A percentile compares a stretch with the other conserved stretches of the same genome.
Evolutionary conservation across 1,140 invertebrate species (phyloP).

Genomic region (Drosophila erecta): DNA sequence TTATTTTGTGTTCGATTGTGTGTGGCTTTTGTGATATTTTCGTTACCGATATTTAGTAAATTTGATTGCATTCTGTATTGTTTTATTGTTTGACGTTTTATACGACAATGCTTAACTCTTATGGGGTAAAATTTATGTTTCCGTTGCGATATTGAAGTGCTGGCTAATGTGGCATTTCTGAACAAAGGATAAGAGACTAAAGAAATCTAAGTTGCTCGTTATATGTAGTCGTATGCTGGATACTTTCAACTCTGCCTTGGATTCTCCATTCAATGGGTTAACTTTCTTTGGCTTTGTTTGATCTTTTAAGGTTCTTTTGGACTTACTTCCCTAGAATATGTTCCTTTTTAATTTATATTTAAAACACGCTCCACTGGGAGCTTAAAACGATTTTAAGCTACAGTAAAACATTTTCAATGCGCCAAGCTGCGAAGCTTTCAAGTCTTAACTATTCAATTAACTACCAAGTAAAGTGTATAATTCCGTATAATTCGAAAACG

Average conservation of each 20-base stretch:
- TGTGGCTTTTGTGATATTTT: constrained; percentile 37
- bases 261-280: constrained; percentile 20
- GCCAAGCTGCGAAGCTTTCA: constrained; percentile 67
- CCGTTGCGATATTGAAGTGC: constrained; percentile 49
- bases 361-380: constrained; percentile 50
- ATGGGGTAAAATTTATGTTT: constrained; percentile 34
- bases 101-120: constrained; percentile 46
- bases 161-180: constrained; percentile 20
- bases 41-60: constrained; percentile 65
- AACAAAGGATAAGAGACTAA: constrained; percentile 36
- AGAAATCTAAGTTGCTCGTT: constrained; percentile 19
- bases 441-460: constrained; percentile 70
- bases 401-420: constrained; percentile 80
- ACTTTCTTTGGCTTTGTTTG: constrained; percentile 16
- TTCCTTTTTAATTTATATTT: constrained; percentile 50
- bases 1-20: constrained; percentile 45
- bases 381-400: constrained; percentile 74
- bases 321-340: constrained; percentile 55
- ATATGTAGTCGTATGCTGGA: background rate
- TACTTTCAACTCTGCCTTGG: constrained; percentile 11
- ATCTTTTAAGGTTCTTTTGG: constrained; percentile 23
- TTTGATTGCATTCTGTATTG: constrained; percentile 74
- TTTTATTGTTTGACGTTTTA: constrained; percentile 45
- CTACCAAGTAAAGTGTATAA: constrained; percentile 71
- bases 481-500: constrained; percentile 69